These are phyloP conservation scores for Dromaius novaehollandiae DNA, from an alignment of 2,113 vertebrate species.

Conservation along the genomic window DNA sequence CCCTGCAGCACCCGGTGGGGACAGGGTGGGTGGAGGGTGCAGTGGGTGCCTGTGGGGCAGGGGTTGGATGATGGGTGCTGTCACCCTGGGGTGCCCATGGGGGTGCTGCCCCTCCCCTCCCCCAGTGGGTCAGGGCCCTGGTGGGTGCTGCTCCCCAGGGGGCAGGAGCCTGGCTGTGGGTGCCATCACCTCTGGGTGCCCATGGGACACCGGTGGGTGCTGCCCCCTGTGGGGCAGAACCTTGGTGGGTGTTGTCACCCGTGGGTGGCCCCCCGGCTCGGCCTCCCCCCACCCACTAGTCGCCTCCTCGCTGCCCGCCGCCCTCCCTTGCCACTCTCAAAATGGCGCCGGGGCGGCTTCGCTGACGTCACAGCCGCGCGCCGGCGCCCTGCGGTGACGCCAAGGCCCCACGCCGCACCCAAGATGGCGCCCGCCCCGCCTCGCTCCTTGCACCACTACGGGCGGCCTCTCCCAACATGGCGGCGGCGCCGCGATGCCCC, in stretches of 20 bases:
- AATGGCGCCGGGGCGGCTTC: neutral
- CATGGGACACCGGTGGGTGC: too few species aligned
- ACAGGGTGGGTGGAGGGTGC: too few species aligned
- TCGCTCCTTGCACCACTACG: too few species aligned
- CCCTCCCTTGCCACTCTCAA: neutral
- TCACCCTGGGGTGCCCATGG: neutral
- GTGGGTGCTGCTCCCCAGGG: too few species aligned
- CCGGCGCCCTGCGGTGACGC: neutral
- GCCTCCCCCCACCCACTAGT: neutral
- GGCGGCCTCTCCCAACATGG: conserved; percentile 18
- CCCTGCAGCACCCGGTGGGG: too few species aligned
- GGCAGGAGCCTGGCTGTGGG: too few species aligned
- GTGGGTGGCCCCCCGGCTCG: too few species aligned
- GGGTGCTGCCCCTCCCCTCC: too few species aligned
- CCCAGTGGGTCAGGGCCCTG: neutral
- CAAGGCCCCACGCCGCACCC: neutral
- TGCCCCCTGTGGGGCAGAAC: too few species aligned
- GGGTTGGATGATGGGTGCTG: neutral
- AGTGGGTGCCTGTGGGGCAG: neutral
- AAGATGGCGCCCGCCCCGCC: conserved; percentile 59
- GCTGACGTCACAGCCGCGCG: too few species aligned
- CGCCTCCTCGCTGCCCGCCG: neutral
- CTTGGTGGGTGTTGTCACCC: too few species aligned
- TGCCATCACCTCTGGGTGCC: too few species aligned
- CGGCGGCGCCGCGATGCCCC: conserved; percentile 15